phyloP scores from a whole-genome alignment of 2,888 invertebrate species.

The Allygus modestus region DNA sequence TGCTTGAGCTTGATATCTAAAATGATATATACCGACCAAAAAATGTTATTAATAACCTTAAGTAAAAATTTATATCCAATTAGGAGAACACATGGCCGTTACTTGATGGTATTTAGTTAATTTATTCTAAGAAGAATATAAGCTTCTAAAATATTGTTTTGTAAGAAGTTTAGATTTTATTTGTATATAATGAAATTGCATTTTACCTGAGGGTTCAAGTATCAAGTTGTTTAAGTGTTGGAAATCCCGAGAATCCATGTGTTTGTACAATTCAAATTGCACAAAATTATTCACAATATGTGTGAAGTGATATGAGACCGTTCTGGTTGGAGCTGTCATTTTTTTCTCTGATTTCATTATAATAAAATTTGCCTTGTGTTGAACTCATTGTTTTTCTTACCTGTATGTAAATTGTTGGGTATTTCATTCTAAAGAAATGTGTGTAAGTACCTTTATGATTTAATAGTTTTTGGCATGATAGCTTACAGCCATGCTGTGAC shows the following conservation, averaged over 20 bases:
- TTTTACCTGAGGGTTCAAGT: background rate
- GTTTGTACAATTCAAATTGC: constrained; percentile 27
- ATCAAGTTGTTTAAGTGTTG: background rate
- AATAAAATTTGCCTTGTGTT: constrained; percentile 54
- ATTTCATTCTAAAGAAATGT: background rate
- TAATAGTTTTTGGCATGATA: no score
- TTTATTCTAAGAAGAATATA: constrained; percentile 4
- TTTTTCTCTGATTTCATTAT: constrained; percentile 48
- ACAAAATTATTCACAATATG: constrained; percentile 29
- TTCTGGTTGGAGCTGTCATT: constrained; percentile 42
- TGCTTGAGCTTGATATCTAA: background rate
- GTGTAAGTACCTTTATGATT: no score
- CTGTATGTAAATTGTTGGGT: background rate
- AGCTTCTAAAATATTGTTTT: constrained; percentile 25
- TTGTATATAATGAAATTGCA: constrained; percentile 38
- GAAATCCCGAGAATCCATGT: background rate
- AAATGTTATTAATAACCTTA: background rate
- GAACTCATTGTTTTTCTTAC: background rate
- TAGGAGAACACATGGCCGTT: background rate
- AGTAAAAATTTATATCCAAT: background rate
- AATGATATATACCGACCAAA: background rate
- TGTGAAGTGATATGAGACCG: constrained; percentile 2
- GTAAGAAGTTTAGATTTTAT: constrained; percentile 29
- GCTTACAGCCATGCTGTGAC: no score
- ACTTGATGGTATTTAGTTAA: constrained; percentile 13